Conservation (phyloP, 2,113 vertebrate genomes). For the Nycticebus coucang region DNA sequence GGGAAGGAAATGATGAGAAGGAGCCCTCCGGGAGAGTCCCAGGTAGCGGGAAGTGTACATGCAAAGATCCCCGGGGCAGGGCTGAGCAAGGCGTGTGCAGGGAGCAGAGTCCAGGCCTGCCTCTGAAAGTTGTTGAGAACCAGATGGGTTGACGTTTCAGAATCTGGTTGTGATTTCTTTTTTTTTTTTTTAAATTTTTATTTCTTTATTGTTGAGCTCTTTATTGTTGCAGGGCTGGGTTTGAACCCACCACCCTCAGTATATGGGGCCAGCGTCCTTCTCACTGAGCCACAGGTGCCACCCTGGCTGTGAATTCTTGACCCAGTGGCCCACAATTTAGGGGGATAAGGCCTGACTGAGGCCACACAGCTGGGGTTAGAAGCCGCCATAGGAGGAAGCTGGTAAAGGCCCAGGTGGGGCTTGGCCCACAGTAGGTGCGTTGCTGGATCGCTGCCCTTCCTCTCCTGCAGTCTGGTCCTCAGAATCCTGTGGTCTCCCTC, state of each 20-base stretch:
- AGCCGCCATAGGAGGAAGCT: accelerated
- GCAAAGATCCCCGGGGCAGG: background rate
- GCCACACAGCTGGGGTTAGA: background rate
- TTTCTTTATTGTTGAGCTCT: no score
- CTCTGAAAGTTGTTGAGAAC: background rate
- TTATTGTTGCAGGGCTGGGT: no score
- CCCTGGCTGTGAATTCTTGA: no score
- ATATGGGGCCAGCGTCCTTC: no score
- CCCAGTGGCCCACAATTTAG: background rate
- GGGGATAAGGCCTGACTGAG: background rate
- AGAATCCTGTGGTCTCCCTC: background rate
- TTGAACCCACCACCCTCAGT: no score
- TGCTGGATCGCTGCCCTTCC: accelerated
- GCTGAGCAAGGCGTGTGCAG: accelerated
- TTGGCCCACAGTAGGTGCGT: background rate
- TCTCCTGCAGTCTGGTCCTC: background rate
- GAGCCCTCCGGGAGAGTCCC: accelerated
- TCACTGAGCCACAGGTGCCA: no score
- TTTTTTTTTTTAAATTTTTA: no score
- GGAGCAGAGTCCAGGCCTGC: background rate
- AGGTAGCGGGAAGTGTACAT: background rate
- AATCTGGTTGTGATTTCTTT: background rate
- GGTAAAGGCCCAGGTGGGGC: accelerated
- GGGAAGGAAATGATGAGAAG: background rate
- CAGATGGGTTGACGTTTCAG: accelerated